A percentile compares a stretch with the other conserved stretches of the same genome.
phyloP scores from a whole-genome alignment of 1,140 invertebrate species.

The Drosophila rufa region DNA sequence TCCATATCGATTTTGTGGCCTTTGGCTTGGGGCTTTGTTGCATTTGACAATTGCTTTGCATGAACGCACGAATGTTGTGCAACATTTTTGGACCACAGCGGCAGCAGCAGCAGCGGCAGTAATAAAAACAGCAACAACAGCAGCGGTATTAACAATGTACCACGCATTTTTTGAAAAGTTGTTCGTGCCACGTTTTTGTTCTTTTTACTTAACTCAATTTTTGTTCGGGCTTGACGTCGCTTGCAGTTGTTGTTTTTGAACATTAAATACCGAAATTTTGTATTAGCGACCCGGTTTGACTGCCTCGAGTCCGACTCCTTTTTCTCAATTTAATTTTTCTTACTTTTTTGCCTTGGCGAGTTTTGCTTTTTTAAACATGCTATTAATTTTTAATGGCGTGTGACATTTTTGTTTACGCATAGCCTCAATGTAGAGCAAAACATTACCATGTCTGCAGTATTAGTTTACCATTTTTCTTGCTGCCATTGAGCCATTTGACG shows the following conservation, averaged over 20 bases:
- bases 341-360: slow-evolving; percentile 28
- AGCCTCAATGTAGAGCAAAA: slow-evolving; percentile 71
- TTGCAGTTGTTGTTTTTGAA: slow-evolving; percentile 11
- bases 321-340: slow-evolving; percentile 50
- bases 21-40: slow-evolving; percentile 65
- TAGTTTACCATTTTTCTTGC: slow-evolving; percentile 63
- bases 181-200: slow-evolving; percentile 59
- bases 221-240: slow-evolving; percentile 34
- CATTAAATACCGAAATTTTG: slow-evolving; percentile 53
- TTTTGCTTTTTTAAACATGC: slow-evolving; percentile 60
- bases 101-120: slow-evolving; percentile 7
- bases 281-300: slow-evolving; percentile 73
- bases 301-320: slow-evolving; percentile 58
- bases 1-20: slow-evolving; percentile 68
- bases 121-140: slow-evolving; percentile 31
- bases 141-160: slow-evolving; percentile 48
- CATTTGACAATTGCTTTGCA: slow-evolving; percentile 74
- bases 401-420: slow-evolving; percentile 76
- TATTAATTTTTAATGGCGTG: slow-evolving; percentile 76
- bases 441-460: slow-evolving; percentile 69
- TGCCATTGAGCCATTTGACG: slow-evolving; percentile 66
- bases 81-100: slow-evolving; percentile 39
- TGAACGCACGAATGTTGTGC: slow-evolving; percentile 70
- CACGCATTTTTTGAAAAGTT: slow-evolving; percentile 76
- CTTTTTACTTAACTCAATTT: slow-evolving; percentile 62